Evolutionary conservation across 2,113 vertebrate species (phyloP).

Genomic region (Pseudopipra pipra): DNA sequence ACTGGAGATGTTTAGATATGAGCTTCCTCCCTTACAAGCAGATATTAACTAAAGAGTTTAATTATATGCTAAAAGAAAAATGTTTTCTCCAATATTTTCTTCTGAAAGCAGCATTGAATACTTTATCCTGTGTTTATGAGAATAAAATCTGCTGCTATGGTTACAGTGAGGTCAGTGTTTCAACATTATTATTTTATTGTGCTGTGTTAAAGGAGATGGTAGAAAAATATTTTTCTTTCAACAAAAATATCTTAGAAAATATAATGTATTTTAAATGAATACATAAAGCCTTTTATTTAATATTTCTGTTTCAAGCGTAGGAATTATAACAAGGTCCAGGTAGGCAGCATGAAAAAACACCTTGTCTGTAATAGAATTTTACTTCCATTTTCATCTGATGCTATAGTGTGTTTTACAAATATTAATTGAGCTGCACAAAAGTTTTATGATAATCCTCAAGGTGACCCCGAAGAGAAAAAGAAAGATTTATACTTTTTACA

Average conservation of each 20-base stretch:
- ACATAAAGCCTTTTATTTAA: background rate
- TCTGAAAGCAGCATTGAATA: conserved; percentile 41
- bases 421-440: background rate
- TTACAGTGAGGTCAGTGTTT: conserved; percentile 56
- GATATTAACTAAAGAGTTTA: conserved; percentile 54
- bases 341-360: background rate
- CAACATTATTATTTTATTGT: conserved; percentile 12
- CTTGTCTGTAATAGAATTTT: background rate
- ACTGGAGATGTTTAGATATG: conserved; percentile 25
- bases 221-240: background rate
- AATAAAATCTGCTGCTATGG: conserved; percentile 67
- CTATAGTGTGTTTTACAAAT: background rate
- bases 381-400: conserved; percentile 1
- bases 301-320: conserved; percentile 4
- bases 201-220: background rate
- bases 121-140: conserved; percentile 36
- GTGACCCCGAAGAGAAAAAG: background rate
- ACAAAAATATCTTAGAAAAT: background rate
- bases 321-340: background rate
- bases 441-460: background rate
- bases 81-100: conserved; percentile 19
- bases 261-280: background rate
- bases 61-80: conserved; percentile 45
- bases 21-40: conserved; percentile 26
- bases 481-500: background rate